These are phyloP conservation scores for Myripristis jacobus DNA, from an alignment of 2,797 vertebrate species.

Conservation along the genomic window DNA sequence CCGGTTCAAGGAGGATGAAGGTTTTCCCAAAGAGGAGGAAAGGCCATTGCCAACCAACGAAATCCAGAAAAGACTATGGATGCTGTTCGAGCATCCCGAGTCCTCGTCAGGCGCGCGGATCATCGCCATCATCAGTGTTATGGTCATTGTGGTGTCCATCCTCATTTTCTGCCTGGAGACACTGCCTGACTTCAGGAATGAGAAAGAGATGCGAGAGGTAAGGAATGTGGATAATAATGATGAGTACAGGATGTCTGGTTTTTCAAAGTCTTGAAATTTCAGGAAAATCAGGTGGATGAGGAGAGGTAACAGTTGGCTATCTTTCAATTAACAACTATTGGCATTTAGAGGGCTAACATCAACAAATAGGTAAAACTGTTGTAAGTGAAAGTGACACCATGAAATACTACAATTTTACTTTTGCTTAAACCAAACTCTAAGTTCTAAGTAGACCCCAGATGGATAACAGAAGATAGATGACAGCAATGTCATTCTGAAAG, in stretches of 20 bases:
- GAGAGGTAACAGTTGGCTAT: background rate
- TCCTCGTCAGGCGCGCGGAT: conserved; percentile 89
- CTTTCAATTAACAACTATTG: background rate
- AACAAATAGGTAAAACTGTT: background rate
- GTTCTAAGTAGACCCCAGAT: background rate
- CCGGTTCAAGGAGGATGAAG: conserved; percentile 90
- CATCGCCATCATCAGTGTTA: conserved; percentile 91
- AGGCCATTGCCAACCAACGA: conserved; percentile 82
- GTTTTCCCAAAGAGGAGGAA: conserved; percentile 85
- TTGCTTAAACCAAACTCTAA: background rate
- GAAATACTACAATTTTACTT: background rate
- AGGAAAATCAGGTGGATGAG: background rate
- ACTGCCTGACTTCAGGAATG: conserved; percentile 88
- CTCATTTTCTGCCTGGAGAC: conserved; percentile 95
- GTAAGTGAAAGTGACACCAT: background rate
- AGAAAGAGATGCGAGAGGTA: conserved; percentile 80
- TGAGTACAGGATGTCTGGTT: background rate
- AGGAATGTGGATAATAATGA: conserved; percentile 22
- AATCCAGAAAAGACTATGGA: conserved; percentile 85
- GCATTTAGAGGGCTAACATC: background rate
- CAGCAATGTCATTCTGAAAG: background rate
- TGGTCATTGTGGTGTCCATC: conserved; percentile 93
- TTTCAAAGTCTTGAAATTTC: background rate
- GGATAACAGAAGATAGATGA: conserved; percentile 3
- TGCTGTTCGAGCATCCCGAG: conserved; percentile 93